Evolutionary conservation across 2,113 vertebrate species (phyloP).

Genomic region (Planiliza haematocheilus): DNA sequence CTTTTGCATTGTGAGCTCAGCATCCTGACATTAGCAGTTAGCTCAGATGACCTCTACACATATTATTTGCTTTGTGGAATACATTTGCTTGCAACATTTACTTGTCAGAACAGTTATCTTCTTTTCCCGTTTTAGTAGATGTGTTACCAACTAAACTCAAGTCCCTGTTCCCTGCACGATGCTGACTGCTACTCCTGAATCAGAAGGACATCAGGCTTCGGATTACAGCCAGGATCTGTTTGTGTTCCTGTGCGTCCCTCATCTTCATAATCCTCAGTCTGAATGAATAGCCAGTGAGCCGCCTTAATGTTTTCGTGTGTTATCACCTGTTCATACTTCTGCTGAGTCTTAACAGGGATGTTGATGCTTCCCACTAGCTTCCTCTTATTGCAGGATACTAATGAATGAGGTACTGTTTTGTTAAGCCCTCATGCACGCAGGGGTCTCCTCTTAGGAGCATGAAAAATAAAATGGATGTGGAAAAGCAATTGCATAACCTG

Average conservation of each 20-base stretch:
- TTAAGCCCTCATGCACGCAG: background rate
- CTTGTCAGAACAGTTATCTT: no score
- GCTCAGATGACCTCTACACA: background rate
- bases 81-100: no score
- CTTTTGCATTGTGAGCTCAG: background rate
- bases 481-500: no score
- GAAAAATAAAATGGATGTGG: background rate
- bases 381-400: background rate
- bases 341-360: slow-evolving; percentile 41
- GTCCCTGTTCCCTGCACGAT: background rate
- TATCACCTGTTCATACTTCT: slow-evolving; percentile 65
- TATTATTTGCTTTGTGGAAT: background rate
- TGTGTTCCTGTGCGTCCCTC: slow-evolving; percentile 32
- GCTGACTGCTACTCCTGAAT: background rate
- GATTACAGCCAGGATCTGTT: slow-evolving; percentile 35
- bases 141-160: background rate
- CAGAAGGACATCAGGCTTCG: slow-evolving; percentile 29
- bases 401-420: background rate
- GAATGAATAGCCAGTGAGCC: slow-evolving; percentile 51
- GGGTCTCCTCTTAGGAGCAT: background rate
- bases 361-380: background rate
- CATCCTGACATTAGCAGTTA: background rate
- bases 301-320: slow-evolving; percentile 43
- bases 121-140: background rate
- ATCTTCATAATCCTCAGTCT: slow-evolving; percentile 62